Conservation (phyloP, 1,140 invertebrate species). For the Drosophila tropicalis region DNA sequence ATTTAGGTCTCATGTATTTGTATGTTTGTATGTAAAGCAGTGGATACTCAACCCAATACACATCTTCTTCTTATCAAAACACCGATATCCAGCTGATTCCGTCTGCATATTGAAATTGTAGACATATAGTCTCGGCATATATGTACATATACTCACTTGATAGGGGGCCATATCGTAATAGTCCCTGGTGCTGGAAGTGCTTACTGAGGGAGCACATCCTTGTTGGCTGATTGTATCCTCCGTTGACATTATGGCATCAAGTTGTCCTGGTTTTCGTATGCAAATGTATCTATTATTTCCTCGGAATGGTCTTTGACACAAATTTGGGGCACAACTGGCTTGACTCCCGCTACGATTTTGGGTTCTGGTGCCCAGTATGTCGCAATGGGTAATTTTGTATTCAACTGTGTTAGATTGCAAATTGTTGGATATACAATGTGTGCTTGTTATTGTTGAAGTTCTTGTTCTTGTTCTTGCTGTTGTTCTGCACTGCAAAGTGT, state of each 20-base stretch:
- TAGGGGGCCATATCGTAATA: conserved; percentile 54
- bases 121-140: conserved; percentile 4
- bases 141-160: conserved; percentile 71
- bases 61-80: too few species aligned
- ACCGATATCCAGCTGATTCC: too few species aligned
- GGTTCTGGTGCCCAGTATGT: conserved; percentile 23
- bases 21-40: background rate
- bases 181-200: conserved; percentile 37
- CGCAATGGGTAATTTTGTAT: conserved; percentile 26
- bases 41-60: too few species aligned
- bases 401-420: conserved; percentile 21
- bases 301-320: background rate
- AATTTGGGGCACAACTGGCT: background rate
- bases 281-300: conserved; percentile 1
- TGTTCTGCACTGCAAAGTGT: conserved; percentile 60
- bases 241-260: conserved; percentile 19
- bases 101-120: too few species aligned
- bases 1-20: background rate
- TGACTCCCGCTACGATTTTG: conserved; percentile 8
- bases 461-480: conserved; percentile 33
- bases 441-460: conserved; percentile 33
- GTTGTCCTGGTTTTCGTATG: conserved; percentile 22
- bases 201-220: conserved; percentile 32
- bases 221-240: conserved; percentile 7
- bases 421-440: conserved; percentile 9